Evolutionary conservation across 1,140 invertebrate genomes (phyloP).

Genomic region (Lordiphosa mommai): DNA sequence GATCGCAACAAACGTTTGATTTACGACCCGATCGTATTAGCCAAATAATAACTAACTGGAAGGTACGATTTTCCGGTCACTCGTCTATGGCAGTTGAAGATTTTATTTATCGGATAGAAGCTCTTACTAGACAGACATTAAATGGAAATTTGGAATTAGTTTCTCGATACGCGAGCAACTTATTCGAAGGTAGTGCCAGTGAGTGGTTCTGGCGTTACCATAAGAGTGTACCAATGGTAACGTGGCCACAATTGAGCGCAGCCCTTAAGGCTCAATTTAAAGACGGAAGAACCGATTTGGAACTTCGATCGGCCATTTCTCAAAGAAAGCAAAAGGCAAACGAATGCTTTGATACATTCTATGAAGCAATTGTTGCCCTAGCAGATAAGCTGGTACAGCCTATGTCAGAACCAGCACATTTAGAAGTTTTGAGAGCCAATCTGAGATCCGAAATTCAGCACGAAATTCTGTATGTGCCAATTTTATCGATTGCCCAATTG

Average conservation of each 20-base stretch:
- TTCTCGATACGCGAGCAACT: neutral
- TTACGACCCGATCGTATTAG: neutral
- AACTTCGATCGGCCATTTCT: neutral
- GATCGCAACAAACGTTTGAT: neutral
- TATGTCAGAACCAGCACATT: neutral
- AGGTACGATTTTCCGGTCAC: neutral
- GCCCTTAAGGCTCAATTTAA: neutral
- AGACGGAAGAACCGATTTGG: neutral
- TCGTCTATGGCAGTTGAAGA: too few relatives aligned
- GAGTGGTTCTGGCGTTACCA: constrained; percentile 3
- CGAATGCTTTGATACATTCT: too few relatives aligned
- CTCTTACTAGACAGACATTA: too few relatives aligned
- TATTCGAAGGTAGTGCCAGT: neutral
- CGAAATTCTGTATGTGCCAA: neutral
- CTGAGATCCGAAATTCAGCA: neutral
- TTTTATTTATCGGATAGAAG: too few relatives aligned
- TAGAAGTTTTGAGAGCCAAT: neutral
- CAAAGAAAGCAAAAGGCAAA: too few relatives aligned
- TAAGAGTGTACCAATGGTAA: neutral
- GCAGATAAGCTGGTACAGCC: neutral
- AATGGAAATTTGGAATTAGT: too few relatives aligned
- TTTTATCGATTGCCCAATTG: neutral
- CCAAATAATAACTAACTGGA: neutral
- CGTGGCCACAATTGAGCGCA: neutral
- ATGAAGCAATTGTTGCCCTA: neutral